Percentiles rank a stretch among this genome's conserved stretches.
These are phyloP conservation scores for Gerris buenoi DNA, from an alignment of 1,140 invertebrate species.

Conservation along the genomic window DNA sequence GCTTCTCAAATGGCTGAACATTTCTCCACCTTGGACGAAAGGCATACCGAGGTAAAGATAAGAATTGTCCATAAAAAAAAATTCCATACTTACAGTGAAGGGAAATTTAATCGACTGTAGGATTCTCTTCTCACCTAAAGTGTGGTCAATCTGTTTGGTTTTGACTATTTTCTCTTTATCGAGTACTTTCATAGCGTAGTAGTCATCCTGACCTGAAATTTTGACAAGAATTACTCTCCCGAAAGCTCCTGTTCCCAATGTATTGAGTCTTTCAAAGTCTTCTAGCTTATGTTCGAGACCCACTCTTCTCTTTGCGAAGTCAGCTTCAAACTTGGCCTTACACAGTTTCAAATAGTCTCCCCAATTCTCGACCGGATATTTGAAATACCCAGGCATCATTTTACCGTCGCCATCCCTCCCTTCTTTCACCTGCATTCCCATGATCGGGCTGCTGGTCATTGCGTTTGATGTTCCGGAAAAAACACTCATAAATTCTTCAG, in stretches of 20 bases:
- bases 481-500: too few species aligned
- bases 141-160: constrained; percentile 72
- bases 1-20: constrained; percentile 61
- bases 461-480: too few species aligned
- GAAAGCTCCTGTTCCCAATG: constrained; percentile 79
- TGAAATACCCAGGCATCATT: not conserved
- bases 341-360: not conserved
- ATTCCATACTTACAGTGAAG: constrained; percentile 68
- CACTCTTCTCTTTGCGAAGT: not conserved
- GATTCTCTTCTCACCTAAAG: constrained; percentile 71
- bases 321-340: not conserved
- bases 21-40: constrained; percentile 64
- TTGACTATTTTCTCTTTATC: constrained; percentile 76
- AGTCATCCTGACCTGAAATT: constrained; percentile 36
- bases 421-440: too few species aligned
- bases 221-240: constrained; percentile 73
- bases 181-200: constrained; percentile 81
- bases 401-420: not conserved
- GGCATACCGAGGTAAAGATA: constrained; percentile 73
- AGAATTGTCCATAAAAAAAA: constrained; percentile 70
- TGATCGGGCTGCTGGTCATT: too few species aligned
- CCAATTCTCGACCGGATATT: not conserved
- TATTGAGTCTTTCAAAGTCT: constrained; percentile 44
- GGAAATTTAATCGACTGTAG: constrained; percentile 63
- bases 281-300: constrained; percentile 9